Conservation (phyloP, 64 coral and sea anemone species). For the Montipora cactus region DNA sequence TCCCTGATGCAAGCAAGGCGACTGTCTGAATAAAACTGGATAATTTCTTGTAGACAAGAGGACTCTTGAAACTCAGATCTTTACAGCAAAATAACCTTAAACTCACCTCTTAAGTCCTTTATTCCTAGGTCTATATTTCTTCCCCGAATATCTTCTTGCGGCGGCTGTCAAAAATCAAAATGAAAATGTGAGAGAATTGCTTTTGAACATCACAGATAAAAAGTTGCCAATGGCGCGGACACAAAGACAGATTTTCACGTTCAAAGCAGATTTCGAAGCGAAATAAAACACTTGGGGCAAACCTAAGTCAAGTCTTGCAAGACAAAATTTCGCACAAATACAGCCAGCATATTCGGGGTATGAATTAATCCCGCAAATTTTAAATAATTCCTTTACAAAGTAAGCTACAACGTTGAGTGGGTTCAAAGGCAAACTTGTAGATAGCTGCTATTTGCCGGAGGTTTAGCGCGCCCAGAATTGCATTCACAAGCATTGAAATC, state of each 20-base stretch:
- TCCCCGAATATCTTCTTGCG: not conserved
- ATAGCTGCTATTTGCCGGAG: not conserved
- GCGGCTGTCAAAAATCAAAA: slow-evolving; percentile 27
- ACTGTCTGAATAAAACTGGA: not conserved
- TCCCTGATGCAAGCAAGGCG: not conserved
- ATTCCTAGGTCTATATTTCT: not conserved
- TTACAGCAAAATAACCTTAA: not conserved
- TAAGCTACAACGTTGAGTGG: not conserved
- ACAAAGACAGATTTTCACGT: not conserved
- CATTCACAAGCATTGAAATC: not conserved
- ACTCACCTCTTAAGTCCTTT: not conserved
- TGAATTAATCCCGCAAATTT: slow-evolving; percentile 4
- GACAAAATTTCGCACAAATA: not conserved
- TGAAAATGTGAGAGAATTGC: not conserved
- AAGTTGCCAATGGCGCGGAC: slow-evolving; percentile 16
- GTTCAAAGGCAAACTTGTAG: not conserved
- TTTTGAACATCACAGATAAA: not conserved
- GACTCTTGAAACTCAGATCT: not conserved
- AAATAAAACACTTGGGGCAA: not conserved
- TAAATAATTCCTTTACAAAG: not conserved
- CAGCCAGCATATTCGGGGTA: not conserved
- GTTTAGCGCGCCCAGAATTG: not conserved
- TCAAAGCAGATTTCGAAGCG: not conserved
- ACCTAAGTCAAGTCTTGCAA: not conserved
- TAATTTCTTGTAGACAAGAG: not conserved